Percentiles rank a stretch among this genome's conserved stretches.
Conservation (phyloP, 1,140 invertebrate species). For the Ips typographus region DNA sequence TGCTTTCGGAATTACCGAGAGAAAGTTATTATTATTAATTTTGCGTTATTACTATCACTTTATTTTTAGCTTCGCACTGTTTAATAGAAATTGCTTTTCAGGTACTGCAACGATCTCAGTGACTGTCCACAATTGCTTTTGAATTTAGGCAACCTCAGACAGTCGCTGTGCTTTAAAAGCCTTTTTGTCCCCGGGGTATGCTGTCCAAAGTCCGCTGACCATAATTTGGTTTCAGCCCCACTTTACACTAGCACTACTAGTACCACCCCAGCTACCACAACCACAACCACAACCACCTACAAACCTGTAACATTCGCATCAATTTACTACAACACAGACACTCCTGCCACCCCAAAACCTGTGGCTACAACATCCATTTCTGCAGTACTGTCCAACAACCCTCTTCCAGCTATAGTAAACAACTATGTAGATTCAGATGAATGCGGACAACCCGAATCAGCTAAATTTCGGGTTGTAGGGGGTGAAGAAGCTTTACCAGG, state of each 20-base stretch:
- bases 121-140: slow-evolving; percentile 85
- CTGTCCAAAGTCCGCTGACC: slow-evolving; percentile 63
- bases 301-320: slow-evolving; percentile 33
- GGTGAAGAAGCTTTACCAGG: slow-evolving; percentile 82
- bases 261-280: slow-evolving; percentile 18
- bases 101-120: slow-evolving; percentile 78
- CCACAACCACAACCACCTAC: slow-evolving; percentile 28
- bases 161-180: slow-evolving; percentile 89
- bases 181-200: slow-evolving; percentile 90
- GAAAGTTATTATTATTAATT: slow-evolving; percentile 29
- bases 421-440: slow-evolving; percentile 60
- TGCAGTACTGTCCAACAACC: not conserved
- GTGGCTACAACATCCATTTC: not conserved
- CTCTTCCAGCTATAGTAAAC: slow-evolving; percentile 41
- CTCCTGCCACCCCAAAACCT: not conserved
- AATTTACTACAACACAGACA: slow-evolving; percentile 42
- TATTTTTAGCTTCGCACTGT: not conserved
- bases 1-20: slow-evolving; percentile 23
- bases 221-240: slow-evolving; percentile 23
- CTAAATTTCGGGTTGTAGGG: slow-evolving; percentile 83
- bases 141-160: slow-evolving; percentile 77
- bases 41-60: slow-evolving; percentile 4
- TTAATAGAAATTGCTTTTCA: slow-evolving; percentile 34
- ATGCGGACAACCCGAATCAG: slow-evolving; percentile 79
- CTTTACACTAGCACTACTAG: slow-evolving; percentile 14